A percentile compares a stretch with the other conserved stretches of the same genome.
Conservation (phyloP, 2,113 vertebrate genomes). For the Epinephelus fuscoguttatus region DNA sequence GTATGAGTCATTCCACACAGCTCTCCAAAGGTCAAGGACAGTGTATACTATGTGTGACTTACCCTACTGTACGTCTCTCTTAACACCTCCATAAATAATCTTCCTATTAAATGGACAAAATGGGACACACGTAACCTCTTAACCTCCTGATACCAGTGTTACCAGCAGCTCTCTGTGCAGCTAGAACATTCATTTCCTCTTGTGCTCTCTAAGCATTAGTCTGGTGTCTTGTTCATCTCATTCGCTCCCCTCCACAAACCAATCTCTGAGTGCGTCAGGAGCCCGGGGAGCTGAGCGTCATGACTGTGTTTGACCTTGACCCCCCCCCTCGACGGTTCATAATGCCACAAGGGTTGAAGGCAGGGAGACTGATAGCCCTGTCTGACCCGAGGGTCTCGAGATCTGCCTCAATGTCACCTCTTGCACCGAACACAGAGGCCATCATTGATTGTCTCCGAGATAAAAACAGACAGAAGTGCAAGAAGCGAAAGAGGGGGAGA, state of each 20-base stretch:
- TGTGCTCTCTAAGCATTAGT: slow-evolving; percentile 16
- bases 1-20: slow-evolving; percentile 6
- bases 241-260: slow-evolving; percentile 19
- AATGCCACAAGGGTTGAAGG: not conserved
- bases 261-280: slow-evolving; percentile 35
- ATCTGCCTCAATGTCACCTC: slow-evolving; percentile 50
- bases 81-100: slow-evolving; percentile 28
- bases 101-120: slow-evolving; percentile 47
- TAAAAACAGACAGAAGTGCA: slow-evolving; percentile 44
- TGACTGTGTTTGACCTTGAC: slow-evolving; percentile 43
- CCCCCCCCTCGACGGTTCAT: slow-evolving; percentile 7
- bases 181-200: slow-evolving; percentile 38
- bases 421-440: slow-evolving; percentile 37
- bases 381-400: slow-evolving; percentile 12
- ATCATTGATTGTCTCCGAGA: slow-evolving; percentile 46
- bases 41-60: slow-evolving; percentile 5
- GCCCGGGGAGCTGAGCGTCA: not conserved
- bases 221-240: slow-evolving; percentile 25
- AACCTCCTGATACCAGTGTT: slow-evolving; percentile 24
- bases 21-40: slow-evolving; percentile 33
- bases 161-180: not conserved
- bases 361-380: slow-evolving; percentile 10
- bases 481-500: slow-evolving; percentile 11
- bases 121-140: slow-evolving; percentile 33
- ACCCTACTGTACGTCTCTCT: not conserved